These are phyloP conservation scores for Platorchestia sp. DNA, from an alignment of 1,140 invertebrate species.

Conservation along the genomic window DNA sequence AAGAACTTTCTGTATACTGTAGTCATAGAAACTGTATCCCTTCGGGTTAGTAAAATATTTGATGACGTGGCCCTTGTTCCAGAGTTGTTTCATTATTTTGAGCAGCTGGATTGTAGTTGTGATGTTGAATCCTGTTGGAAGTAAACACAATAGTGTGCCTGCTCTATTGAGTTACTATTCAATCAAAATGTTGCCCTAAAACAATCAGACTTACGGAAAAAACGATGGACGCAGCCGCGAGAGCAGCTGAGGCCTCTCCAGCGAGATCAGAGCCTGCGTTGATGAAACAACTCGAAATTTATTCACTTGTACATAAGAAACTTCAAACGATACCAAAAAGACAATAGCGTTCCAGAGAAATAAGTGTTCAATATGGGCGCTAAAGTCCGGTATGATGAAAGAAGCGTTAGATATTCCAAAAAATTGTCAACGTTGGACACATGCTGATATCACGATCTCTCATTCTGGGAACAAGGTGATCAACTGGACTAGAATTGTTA, in stretches of 20 bases:
- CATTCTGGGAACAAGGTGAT: not conserved
- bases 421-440: too few species aligned
- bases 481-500: not conserved
- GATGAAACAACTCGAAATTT: not conserved
- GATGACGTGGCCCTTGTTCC: too few species aligned
- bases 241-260: conserved; percentile 77
- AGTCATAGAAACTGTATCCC: too few species aligned
- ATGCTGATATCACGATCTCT: not conserved
- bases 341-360: not conserved
- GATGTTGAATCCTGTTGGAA: too few species aligned
- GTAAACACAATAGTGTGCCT: too few species aligned
- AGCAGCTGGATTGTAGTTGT: too few species aligned
- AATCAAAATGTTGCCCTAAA: too few species aligned
- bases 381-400: not conserved
- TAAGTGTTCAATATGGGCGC: too few species aligned
- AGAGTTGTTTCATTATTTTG: too few species aligned
- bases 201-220: not conserved
- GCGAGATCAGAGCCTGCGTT: conserved; percentile 76
- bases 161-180: too few species aligned
- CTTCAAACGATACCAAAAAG: not conserved
- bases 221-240: conserved; percentile 75
- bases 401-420: not conserved
- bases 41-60: too few species aligned
- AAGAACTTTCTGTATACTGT: too few species aligned
- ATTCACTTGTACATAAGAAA: not conserved